Conservation (phyloP, 2,888 invertebrate species). For the Polydrusus cervinus region DNA sequence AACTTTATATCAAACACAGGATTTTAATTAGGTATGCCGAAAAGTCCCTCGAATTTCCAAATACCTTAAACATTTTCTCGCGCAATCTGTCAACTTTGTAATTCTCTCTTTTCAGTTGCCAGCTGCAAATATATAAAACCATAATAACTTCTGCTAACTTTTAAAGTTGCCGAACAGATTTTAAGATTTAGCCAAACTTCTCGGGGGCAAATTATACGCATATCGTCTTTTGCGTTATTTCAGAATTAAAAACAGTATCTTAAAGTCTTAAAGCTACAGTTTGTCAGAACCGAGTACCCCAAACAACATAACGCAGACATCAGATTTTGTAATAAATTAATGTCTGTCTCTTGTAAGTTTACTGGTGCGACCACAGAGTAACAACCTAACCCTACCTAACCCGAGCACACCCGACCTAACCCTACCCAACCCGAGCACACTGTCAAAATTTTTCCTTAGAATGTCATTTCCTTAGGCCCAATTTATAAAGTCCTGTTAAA, state of each 20-base stretch:
- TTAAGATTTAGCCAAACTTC: constrained; percentile 37
- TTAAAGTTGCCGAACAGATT: constrained; percentile 43
- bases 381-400: too few relatives aligned
- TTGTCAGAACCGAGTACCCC: too few relatives aligned
- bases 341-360: too few relatives aligned
- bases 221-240: constrained; percentile 24
- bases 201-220: constrained; percentile 45
- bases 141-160: constrained; percentile 44
- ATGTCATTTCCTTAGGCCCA: too few relatives aligned
- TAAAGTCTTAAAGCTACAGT: neutral
- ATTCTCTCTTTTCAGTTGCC: constrained; percentile 46
- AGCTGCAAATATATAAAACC: constrained; percentile 50
- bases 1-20: constrained; percentile 32
- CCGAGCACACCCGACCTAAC: too few relatives aligned
- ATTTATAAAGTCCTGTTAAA: too few relatives aligned
- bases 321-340: too few relatives aligned
- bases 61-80: constrained; percentile 42
- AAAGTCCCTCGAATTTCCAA: constrained; percentile 38
- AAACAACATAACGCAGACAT: too few relatives aligned
- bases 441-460: too few relatives aligned
- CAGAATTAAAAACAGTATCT: constrained; percentile 27
- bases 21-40: constrained; percentile 35
- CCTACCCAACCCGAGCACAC: too few relatives aligned
- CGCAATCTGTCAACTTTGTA: constrained; percentile 52
- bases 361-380: too few relatives aligned